phyloP scores from a whole-genome alignment of 2,888 invertebrate genomes.

The Acanthosepion lycidas region DNA sequence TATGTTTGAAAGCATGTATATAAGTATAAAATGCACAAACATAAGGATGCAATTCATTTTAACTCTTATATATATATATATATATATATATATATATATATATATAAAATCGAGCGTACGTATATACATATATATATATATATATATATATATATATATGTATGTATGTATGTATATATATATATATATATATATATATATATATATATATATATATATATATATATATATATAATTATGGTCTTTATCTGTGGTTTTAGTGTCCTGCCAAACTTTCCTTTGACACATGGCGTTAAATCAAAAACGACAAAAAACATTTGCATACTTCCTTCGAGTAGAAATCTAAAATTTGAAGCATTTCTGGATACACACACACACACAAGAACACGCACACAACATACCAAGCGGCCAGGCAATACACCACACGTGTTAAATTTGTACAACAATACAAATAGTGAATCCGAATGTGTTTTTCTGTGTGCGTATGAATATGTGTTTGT shows the following conservation, averaged over 20 bases:
- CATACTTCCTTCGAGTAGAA: background rate
- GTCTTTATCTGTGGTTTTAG: background rate
- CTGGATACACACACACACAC: no score
- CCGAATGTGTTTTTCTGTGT: no score
- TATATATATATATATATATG: background rate
- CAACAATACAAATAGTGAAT: no score
- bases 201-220: background rate
- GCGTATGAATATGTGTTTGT: no score
- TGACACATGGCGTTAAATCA: slow-evolving; percentile 33
- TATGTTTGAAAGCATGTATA: no score
- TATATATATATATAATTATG: background rate
- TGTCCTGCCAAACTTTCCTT: background rate
- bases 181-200: background rate
- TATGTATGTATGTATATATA: background rate
- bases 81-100: background rate
- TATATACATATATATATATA: background rate
- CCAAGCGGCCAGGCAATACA: no score
- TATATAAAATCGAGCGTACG: background rate
- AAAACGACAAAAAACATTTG: slow-evolving; percentile 4
- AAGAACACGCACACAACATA: no score
- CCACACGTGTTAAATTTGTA: no score
- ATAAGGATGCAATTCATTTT: no score
- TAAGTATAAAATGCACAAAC: no score
- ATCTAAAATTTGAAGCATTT: no score
- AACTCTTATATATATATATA: background rate